These are phyloP conservation scores for Holacanthus passer DNA, from an alignment of 2,113 vertebrate species.

Conservation along the genomic window DNA sequence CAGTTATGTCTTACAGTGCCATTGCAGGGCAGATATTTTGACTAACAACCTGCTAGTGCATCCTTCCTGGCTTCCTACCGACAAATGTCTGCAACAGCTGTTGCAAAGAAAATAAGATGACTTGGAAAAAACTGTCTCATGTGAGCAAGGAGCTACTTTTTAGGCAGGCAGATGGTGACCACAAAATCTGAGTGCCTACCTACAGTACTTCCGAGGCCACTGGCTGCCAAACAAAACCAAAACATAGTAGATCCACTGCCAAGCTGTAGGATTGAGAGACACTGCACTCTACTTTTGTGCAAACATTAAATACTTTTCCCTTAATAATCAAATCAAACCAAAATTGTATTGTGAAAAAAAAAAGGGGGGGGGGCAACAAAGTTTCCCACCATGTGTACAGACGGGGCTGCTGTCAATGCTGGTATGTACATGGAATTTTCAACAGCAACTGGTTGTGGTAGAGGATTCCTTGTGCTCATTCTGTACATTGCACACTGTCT, in stretches of 20 bases:
- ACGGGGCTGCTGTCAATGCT: no score
- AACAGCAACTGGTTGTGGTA: not conserved
- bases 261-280: not conserved
- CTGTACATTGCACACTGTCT: no score
- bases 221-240: not conserved
- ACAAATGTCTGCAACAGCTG: constrained; percentile 8
- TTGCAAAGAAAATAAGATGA: not conserved
- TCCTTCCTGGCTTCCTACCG: constrained; percentile 24
- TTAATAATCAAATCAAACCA: not conserved
- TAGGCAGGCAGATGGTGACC: not conserved
- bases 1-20: not conserved
- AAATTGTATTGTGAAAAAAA: not conserved
- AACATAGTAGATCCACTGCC: not conserved
- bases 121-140: not conserved
- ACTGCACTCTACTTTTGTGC: not conserved
- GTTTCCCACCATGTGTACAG: no score
- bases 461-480: no score
- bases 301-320: not conserved
- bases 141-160: not conserved
- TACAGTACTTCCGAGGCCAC: not conserved
- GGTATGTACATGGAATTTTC: no score
- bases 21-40: not conserved
- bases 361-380: no score
- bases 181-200: not conserved
- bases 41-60: not conserved